These are phyloP conservation scores for Heteractis magnifica DNA, from an alignment of 92 coral and sea anemone genomes.

Conservation along the genomic window DNA sequence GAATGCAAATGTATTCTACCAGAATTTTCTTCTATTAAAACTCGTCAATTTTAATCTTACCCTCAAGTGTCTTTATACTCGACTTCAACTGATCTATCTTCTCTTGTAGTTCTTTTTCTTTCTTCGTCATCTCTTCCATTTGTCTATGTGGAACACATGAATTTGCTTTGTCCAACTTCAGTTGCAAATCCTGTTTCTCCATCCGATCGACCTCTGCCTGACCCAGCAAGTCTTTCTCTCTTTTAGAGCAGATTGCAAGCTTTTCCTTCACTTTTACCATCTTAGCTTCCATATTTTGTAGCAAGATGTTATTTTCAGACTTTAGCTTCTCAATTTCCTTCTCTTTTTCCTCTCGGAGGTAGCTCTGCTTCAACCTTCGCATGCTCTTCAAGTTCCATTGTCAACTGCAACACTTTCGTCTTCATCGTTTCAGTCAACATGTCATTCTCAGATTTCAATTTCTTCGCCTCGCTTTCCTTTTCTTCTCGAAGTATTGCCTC, in stretches of 20 bases:
- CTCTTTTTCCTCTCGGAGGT: not conserved
- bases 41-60: not conserved
- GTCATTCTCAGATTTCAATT: not conserved
- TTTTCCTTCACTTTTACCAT: too few relatives aligned
- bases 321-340: not conserved
- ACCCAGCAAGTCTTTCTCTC: too few relatives aligned
- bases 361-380: not conserved
- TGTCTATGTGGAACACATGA: too few relatives aligned
- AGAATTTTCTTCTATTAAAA: too few relatives aligned
- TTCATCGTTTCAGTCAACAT: not conserved
- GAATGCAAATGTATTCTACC: too few relatives aligned
- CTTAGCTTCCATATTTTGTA: not conserved
- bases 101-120: not conserved
- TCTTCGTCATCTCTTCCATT: too few relatives aligned
- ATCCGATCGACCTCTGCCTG: too few relatives aligned
- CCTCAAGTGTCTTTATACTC: not conserved
- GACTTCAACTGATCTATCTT: not conserved
- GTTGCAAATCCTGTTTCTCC: too few relatives aligned
- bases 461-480: not conserved
- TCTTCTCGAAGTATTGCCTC: not conserved
- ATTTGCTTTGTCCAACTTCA: too few relatives aligned
- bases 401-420: not conserved
- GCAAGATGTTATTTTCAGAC: too few relatives aligned
- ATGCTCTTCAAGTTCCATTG: not conserved
- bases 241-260: too few relatives aligned